These are phyloP conservation scores for Pheosia gnoma DNA, from an alignment of 2,888 invertebrate species.

Conservation along the genomic window DNA sequence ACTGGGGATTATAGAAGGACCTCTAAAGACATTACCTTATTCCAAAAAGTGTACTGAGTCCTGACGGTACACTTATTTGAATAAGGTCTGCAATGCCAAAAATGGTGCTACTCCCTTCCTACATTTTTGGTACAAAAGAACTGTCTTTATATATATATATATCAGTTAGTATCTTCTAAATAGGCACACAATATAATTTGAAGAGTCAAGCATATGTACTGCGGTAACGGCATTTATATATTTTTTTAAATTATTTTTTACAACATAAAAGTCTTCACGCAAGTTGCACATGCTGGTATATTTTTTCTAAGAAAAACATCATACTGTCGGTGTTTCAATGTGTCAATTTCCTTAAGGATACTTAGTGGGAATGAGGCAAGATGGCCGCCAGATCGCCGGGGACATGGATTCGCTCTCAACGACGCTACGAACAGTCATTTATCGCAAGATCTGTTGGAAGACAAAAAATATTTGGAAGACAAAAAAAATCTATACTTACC, in stretches of 20 bases:
- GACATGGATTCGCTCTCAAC: constrained; percentile 38
- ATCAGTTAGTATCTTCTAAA: too few species aligned
- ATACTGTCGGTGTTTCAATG: neutral
- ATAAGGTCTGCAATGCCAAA: too few species aligned
- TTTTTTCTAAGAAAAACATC: neutral
- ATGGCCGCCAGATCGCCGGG: constrained; percentile 24
- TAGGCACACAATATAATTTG: too few species aligned
- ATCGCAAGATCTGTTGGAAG: constrained; percentile 10
- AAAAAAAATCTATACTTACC: neutral
- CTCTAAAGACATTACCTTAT: neutral
- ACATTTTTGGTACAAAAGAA: too few species aligned
- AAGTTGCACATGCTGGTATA: neutral
- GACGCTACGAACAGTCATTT: constrained; percentile 24
- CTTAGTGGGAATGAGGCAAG: constrained; percentile 47
- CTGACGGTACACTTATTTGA: too few species aligned
- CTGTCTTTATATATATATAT: too few species aligned
- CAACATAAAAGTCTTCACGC: neutral
- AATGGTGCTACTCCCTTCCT: too few species aligned
- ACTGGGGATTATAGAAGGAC: neutral
- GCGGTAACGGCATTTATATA: too few species aligned
- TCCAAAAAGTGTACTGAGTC: too few species aligned
- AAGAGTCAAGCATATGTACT: too few species aligned
- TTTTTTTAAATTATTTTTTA: neutral
- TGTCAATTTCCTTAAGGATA: constrained; percentile 28
- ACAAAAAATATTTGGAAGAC: constrained; percentile 11